Percentiles rank a stretch among this genome's conserved stretches.
These are phyloP conservation scores for Vanacampus margaritifer DNA, from an alignment of 2,113 vertebrate genomes.

Conservation along the genomic window DNA sequence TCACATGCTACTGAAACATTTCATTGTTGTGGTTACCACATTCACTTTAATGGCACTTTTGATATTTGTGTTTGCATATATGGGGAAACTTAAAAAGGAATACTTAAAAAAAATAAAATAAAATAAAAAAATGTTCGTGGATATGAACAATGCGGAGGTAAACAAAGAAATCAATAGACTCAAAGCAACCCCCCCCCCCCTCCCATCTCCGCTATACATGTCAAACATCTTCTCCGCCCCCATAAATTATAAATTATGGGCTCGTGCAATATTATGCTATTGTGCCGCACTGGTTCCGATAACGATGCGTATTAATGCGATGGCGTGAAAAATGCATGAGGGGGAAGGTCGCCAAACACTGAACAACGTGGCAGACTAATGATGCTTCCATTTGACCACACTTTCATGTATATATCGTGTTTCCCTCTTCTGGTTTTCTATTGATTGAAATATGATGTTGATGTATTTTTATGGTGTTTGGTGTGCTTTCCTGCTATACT, in stretches of 20 bases:
- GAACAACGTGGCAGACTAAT: conserved; percentile 37
- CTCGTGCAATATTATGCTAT: conserved; percentile 73
- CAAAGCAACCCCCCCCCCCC: conserved; percentile 18
- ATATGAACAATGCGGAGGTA: conserved; percentile 16
- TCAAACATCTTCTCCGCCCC: conserved; percentile 36
- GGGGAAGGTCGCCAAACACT: conserved; percentile 46
- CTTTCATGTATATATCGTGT: conserved; percentile 20
- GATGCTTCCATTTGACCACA: conserved; percentile 16
- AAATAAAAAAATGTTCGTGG: too few relatives aligned
- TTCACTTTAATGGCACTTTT: conserved; percentile 50
- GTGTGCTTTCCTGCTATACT: conserved; percentile 32
- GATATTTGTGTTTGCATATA: conserved; percentile 40
- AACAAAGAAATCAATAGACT: conserved; percentile 9
- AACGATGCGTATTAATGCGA: conserved; percentile 57
- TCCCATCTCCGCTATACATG: conserved; percentile 32
- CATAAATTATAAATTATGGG: conserved; percentile 73
- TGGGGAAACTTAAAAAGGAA: conserved; percentile 7
- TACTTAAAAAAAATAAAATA: too few relatives aligned
- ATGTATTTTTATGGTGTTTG: conserved; percentile 12
- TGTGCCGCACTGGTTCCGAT: conserved; percentile 59
- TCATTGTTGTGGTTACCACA: conserved; percentile 17
- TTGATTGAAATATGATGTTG: conserved; percentile 15
- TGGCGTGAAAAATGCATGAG: conserved; percentile 53
- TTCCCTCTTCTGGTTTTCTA: conserved; percentile 38
- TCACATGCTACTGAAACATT: conserved; percentile 37